phyloP scores from a whole-genome alignment of 2,888 invertebrate genomes.

The Ennomos quercinarius region DNA sequence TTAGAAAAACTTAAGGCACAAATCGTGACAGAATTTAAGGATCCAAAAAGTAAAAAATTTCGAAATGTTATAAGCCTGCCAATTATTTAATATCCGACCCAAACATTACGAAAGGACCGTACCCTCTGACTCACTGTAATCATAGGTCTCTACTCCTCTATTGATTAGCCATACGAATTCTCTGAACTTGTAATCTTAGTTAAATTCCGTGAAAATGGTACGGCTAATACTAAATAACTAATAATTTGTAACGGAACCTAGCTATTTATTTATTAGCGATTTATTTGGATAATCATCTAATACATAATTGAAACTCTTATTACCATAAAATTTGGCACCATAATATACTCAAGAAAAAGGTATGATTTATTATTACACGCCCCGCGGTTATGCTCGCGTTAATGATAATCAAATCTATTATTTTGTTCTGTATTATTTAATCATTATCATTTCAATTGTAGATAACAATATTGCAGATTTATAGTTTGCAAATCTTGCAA shows the following conservation, averaged over 20 bases:
- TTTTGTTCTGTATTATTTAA: no score
- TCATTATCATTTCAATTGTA: no score
- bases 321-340: no score
- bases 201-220: conserved; percentile 54
- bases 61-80: conserved; percentile 12
- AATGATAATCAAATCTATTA: no score
- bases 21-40: background rate
- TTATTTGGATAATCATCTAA: conserved; percentile 20
- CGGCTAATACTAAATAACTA: conserved; percentile 45
- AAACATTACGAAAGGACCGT: conserved; percentile 11
- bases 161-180: conserved; percentile 63
- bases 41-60: background rate
- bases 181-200: conserved; percentile 59
- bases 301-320: no score
- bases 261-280: conserved; percentile 42
- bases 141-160: conserved; percentile 63
- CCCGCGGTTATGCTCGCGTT: no score
- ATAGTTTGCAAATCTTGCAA: background rate
- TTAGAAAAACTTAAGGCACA: no score
- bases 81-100: conserved; percentile 20
- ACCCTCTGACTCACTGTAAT: conserved; percentile 52
- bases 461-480: no score
- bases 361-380: no score
- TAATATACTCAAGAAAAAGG: no score
- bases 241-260: conserved; percentile 45